phyloP scores from a whole-genome alignment of 1,140 invertebrate species.

The Drusus annulatus region DNA sequence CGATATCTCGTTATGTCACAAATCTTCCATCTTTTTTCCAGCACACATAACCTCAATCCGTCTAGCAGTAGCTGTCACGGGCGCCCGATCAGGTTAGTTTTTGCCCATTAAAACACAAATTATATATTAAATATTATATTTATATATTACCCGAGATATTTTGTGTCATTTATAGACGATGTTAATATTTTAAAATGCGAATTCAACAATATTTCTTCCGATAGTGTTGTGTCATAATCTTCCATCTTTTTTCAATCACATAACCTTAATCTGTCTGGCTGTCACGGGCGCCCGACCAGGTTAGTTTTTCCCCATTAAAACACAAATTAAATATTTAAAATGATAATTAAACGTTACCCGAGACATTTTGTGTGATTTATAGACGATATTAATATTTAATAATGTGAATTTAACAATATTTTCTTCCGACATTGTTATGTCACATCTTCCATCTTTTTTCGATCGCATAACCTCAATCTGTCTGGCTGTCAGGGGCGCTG shows the following conservation, averaged over 20 bases:
- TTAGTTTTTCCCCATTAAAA: constrained; percentile 1
- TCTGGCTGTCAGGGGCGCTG: constrained; percentile 9
- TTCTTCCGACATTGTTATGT: background rate
- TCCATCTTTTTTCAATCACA: background rate
- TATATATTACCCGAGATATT: too few species aligned
- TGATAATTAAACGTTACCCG: background rate
- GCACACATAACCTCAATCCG: too few species aligned
- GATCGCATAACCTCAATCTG: constrained; percentile 1
- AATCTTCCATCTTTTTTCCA: too few species aligned
- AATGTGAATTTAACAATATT: background rate
- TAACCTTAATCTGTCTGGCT: constrained; percentile 14
- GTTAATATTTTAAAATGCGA: too few species aligned
- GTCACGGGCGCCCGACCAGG: constrained; percentile 15
- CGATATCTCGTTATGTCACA: too few species aligned
- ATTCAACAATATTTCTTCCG: too few species aligned
- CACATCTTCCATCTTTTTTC: background rate
- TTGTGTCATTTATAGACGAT: too few species aligned
- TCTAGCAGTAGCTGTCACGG: too few species aligned
- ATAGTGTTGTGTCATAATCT: background rate
- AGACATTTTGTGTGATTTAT: background rate
- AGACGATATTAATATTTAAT: background rate
- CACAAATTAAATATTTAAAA: background rate
- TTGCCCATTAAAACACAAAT: too few species aligned
- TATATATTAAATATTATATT: too few species aligned
- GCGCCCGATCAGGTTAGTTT: too few species aligned